Evolutionary conservation across 1,140 invertebrate species (phyloP).

Genomic region (Zaprionus kolodkinae): DNA sequence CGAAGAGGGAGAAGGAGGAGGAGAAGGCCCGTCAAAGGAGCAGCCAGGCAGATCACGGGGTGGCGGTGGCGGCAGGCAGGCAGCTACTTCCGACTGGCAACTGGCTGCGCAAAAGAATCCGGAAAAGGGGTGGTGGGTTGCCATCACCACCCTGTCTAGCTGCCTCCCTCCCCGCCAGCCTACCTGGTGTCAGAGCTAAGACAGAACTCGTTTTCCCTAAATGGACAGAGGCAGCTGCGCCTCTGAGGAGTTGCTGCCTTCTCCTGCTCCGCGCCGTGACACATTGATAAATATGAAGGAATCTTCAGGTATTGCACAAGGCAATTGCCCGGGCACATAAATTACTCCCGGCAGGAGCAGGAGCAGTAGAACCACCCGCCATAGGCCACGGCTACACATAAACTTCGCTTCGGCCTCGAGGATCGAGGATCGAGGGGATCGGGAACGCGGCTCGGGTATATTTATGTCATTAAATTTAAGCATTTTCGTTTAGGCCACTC

Average conservation of each 20-base stretch:
- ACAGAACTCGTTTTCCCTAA: slow-evolving; percentile 71
- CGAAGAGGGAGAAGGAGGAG: slow-evolving; percentile 36
- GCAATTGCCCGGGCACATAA: slow-evolving; percentile 43
- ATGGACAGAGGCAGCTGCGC: slow-evolving; percentile 61
- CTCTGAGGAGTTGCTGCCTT: not conserved
- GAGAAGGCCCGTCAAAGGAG: slow-evolving; percentile 57
- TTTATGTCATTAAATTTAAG: slow-evolving; percentile 84
- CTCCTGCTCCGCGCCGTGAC: slow-evolving; percentile 44
- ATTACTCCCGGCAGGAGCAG: slow-evolving; percentile 15
- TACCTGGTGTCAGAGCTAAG: slow-evolving; percentile 1
- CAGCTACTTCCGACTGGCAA: slow-evolving; percentile 42
- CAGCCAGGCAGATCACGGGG: slow-evolving; percentile 61
- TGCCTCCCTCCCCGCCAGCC: not conserved
- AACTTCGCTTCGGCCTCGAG: slow-evolving; percentile 1
- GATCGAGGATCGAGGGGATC: not conserved
- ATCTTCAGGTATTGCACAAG: slow-evolving; percentile 54
- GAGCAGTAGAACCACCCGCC: slow-evolving; percentile 54
- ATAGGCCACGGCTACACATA: slow-evolving; percentile 11
- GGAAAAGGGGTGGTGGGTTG: slow-evolving; percentile 52
- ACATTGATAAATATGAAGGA: slow-evolving; percentile 69
- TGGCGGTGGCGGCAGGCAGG: slow-evolving; percentile 66
- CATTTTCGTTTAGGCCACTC: slow-evolving; percentile 84
- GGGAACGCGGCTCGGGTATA: slow-evolving; percentile 61
- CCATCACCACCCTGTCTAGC: not conserved
- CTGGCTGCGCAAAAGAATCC: slow-evolving; percentile 60